A percentile compares a stretch with the other conserved stretches of the same genome.
Conservation (phyloP, 2,888 invertebrate genomes). For the Cataglyphis albicans region DNA sequence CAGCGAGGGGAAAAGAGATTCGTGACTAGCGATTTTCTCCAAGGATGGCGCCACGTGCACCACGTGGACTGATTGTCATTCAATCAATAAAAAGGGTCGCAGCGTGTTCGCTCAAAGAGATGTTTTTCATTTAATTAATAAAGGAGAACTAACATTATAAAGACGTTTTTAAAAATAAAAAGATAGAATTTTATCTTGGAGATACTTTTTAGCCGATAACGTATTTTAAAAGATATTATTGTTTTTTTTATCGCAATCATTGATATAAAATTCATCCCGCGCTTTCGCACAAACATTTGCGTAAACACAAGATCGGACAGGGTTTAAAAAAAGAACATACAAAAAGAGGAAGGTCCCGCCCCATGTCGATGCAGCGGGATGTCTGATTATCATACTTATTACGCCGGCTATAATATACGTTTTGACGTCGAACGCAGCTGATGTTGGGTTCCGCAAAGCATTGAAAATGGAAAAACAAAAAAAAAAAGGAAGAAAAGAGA, state of each 20-base stretch:
- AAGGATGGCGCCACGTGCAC: constrained; percentile 84
- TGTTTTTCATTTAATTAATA: not conserved
- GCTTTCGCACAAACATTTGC: not conserved
- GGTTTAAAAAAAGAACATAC: constrained; percentile 43
- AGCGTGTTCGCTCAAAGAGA: not conserved
- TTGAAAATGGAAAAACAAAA: constrained; percentile 8
- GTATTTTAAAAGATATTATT: not conserved
- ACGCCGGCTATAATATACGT: constrained; percentile 76
- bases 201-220: not conserved
- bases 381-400: constrained; percentile 80
- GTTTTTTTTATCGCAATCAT: not conserved
- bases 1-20: constrained; percentile 41
- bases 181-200: not conserved
- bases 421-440: constrained; percentile 50
- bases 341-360: constrained; percentile 74
- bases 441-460: constrained; percentile 30
- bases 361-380: constrained; percentile 63
- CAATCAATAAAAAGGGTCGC: constrained; percentile 70
- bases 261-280: not conserved
- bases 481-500: not conserved
- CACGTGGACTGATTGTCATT: constrained; percentile 41
- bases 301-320: constrained; percentile 5
- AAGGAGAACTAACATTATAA: not conserved
- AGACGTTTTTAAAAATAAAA: not conserved
- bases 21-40: constrained; percentile 72